These are phyloP conservation scores for Hydrotaea diabolus DNA, from an alignment of 2,888 invertebrate species.

Conservation along the genomic window DNA sequence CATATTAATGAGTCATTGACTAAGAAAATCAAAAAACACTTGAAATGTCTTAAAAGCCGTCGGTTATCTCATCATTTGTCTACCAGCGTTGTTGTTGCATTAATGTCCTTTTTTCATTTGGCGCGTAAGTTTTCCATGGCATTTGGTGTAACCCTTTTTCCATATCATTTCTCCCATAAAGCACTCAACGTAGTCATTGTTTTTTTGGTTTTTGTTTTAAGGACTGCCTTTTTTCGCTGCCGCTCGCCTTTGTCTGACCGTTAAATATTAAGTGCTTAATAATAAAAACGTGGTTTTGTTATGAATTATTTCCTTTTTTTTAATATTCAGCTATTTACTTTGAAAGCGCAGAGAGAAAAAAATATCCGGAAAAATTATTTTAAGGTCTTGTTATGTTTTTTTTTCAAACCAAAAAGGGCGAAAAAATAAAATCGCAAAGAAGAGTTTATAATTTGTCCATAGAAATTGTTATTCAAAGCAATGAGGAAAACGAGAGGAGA, in stretches of 20 bases:
- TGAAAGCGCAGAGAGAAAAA: background rate
- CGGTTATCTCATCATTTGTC: conserved; percentile 4
- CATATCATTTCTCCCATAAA: background rate
- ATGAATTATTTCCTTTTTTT: background rate
- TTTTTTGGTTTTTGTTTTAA: background rate
- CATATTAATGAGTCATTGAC: background rate
- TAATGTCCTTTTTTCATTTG: background rate
- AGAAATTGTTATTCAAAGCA: conserved; percentile 61
- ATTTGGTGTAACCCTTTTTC: background rate
- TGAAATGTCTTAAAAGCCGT: background rate
- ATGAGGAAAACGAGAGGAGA: background rate
- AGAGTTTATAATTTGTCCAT: conserved; percentile 42
- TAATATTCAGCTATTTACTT: conserved; percentile 3
- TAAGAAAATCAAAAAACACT: background rate
- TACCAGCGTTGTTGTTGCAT: background rate
- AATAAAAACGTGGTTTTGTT: conserved; percentile 39
- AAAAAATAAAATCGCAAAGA: background rate
- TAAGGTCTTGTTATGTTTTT: background rate
- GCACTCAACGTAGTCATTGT: conserved; percentile 1
- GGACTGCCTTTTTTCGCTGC: background rate
- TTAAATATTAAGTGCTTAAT: conserved; percentile 33
- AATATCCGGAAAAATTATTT: background rate
- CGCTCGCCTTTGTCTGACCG: background rate
- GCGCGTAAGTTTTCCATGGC: background rate
- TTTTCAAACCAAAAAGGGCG: background rate